phyloP scores from a whole-genome alignment of 1,140 invertebrate genomes.

The Oedothorax gibbosus region DNA sequence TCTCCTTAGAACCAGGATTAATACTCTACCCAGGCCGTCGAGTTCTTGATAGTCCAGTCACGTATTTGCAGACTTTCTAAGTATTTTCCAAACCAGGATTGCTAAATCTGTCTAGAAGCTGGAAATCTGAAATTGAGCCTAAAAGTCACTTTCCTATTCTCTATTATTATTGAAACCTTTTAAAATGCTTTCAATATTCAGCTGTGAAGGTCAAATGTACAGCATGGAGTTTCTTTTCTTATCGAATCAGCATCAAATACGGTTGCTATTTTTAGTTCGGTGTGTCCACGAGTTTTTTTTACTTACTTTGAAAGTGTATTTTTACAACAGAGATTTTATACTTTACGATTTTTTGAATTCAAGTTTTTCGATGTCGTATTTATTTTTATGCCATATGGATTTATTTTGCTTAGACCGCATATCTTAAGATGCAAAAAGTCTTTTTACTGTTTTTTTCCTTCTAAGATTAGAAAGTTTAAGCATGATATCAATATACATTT shows the following conservation, averaged over 20 bases:
- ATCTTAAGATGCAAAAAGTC: too few relatives aligned
- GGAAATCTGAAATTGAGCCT: slow-evolving; percentile 35
- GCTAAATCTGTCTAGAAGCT: slow-evolving; percentile 9
- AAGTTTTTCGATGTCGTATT: too few relatives aligned
- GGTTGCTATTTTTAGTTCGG: slow-evolving; percentile 23
- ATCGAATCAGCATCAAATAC: slow-evolving; percentile 11
- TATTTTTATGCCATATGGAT: too few relatives aligned
- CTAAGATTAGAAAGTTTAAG: too few relatives aligned
- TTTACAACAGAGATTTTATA: too few relatives aligned
- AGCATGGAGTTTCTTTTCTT: slow-evolving; percentile 22
- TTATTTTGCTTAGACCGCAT: too few relatives aligned
- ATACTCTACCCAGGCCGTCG: background rate
- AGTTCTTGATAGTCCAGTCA: slow-evolving; percentile 15
- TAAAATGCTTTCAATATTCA: slow-evolving; percentile 29
- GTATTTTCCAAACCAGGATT: slow-evolving; percentile 3
- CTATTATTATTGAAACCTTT: slow-evolving; percentile 13
- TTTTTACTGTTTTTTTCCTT: too few relatives aligned
- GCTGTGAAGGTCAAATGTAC: background rate
- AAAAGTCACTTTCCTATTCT: slow-evolving; percentile 24
- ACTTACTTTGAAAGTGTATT: background rate
- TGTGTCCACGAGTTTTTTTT: slow-evolving; percentile 12
- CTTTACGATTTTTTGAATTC: too few relatives aligned
- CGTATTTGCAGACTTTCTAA: slow-evolving; percentile 12
- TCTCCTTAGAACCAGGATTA: slow-evolving; percentile 7
- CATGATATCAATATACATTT: too few relatives aligned